Conservation (phyloP, 2,113 vertebrate genomes). For the Aramus guarauna region DNA sequence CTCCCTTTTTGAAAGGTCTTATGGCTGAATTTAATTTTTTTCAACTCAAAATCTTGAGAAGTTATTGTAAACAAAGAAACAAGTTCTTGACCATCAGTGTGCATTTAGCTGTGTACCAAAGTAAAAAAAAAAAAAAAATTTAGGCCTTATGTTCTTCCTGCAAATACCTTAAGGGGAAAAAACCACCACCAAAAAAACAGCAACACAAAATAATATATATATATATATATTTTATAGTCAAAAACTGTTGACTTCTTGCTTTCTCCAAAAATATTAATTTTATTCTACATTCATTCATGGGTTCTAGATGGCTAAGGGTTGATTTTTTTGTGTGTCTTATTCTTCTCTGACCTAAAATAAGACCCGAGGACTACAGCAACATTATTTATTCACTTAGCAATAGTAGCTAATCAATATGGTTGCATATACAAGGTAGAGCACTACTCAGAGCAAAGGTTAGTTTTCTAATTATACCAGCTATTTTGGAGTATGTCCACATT, state of each 20-base stretch:
- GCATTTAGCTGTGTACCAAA: background rate
- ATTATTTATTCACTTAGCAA: background rate
- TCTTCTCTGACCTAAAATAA: background rate
- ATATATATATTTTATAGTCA: background rate
- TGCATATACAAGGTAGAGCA: background rate
- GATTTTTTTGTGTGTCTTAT: background rate
- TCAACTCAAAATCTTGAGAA: background rate
- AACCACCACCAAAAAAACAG: rapidly evolving
- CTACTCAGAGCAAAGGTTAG: background rate
- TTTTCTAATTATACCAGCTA: background rate
- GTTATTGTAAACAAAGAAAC: background rate
- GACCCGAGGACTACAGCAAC: background rate
- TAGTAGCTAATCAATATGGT: background rate
- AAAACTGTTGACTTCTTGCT: background rate
- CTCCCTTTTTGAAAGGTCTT: background rate
- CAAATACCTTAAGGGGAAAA: background rate
- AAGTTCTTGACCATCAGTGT: background rate
- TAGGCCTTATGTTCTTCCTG: background rate
- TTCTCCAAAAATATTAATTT: background rate
- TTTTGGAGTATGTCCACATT: background rate
- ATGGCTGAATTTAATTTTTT: background rate
- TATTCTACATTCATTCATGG: background rate
- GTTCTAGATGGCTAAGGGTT: background rate
- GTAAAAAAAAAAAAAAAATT: background rate
- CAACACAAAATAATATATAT: background rate